phyloP scores from a whole-genome alignment of 2,888 invertebrate species.

The Tolmerus cingulatus region DNA sequence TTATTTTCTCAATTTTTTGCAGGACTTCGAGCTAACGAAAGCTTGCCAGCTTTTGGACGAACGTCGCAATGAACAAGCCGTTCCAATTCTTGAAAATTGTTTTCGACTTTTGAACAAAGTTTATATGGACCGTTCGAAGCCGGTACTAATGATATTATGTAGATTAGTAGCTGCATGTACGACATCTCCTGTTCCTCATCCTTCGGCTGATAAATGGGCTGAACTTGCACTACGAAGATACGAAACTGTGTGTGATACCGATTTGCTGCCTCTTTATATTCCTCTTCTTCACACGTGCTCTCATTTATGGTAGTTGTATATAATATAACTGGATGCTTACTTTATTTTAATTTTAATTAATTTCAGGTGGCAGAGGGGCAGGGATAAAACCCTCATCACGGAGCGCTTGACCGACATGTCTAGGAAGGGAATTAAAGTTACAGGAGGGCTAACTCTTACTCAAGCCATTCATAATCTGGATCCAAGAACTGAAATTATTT shows the following conservation, averaged over 20 bases:
- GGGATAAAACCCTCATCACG: constrained; percentile 70
- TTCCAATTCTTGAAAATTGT: constrained; percentile 72
- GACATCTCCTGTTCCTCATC: constrained; percentile 66
- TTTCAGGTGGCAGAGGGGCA: constrained; percentile 69
- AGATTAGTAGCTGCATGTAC: constrained; percentile 70
- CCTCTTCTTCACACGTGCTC: constrained; percentile 74
- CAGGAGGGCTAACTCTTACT: constrained; percentile 68
- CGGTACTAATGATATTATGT: constrained; percentile 73
- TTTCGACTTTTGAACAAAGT: constrained; percentile 73
- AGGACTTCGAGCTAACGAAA: constrained; percentile 70
- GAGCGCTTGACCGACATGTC: constrained; percentile 70
- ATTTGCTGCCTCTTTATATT: constrained; percentile 73
- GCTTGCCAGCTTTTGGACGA: constrained; percentile 69
- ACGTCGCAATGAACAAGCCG: constrained; percentile 69
- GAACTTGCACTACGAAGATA: constrained; percentile 74
- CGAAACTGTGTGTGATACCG: constrained; percentile 76
- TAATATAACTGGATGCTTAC: background rate
- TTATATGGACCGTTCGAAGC: constrained; percentile 72
- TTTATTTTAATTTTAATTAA: background rate
- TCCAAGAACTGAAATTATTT: constrained; percentile 62
- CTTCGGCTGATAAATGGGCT: constrained; percentile 73
- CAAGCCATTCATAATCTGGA: constrained; percentile 71
- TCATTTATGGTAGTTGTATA: constrained; percentile 67
- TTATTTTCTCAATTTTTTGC: constrained; percentile 70
- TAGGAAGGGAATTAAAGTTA: constrained; percentile 72